Conservation (phyloP, 2,888 invertebrate genomes). For the Zelleria hepariella region DNA sequence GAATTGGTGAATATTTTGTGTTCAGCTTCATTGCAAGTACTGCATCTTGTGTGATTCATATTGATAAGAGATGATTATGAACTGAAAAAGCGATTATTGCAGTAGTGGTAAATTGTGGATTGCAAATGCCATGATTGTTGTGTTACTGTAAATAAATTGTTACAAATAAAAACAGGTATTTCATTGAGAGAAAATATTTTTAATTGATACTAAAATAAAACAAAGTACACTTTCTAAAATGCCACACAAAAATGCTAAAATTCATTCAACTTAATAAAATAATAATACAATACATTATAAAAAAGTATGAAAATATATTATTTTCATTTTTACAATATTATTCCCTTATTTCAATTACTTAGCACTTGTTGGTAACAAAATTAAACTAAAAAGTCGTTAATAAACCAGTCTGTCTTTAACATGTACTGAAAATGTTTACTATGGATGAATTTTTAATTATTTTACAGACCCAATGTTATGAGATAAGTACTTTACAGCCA, state of each 20-base stretch:
- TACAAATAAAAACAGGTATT: neutral
- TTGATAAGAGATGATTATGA: too few species aligned
- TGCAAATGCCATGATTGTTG: neutral
- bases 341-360: conserved; percentile 5
- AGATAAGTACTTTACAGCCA: neutral
- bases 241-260: neutral
- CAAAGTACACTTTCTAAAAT: neutral
- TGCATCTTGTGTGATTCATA: too few species aligned
- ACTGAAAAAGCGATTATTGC: too few species aligned
- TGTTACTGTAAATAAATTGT: conserved; percentile 25
- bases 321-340: neutral
- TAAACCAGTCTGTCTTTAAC: neutral
- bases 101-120: too few species aligned
- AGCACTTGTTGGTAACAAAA: conserved; percentile 8
- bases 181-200: neutral
- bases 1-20: too few species aligned
- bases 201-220: neutral
- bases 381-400: neutral
- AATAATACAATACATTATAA: neutral
- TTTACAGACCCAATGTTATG: neutral
- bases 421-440: neutral
- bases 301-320: neutral
- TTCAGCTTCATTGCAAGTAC: too few species aligned
- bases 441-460: conserved; percentile 20
- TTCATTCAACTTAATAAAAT: neutral